Percentiles rank a stretch among this genome's conserved stretches.
phyloP scores from a whole-genome alignment of 2,888 invertebrate genomes.

The Villa cingulata region DNA sequence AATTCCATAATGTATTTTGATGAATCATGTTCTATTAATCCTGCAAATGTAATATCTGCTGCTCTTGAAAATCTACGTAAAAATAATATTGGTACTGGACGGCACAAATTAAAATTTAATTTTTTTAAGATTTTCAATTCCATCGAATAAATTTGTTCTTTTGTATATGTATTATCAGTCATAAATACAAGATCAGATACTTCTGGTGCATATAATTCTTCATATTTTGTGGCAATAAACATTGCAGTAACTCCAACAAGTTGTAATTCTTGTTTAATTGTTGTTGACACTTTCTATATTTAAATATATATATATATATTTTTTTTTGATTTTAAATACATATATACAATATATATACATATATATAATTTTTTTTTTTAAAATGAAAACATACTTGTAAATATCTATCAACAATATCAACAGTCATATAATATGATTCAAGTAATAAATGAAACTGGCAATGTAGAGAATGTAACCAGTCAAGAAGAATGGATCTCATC shows the following conservation, averaged over 20 bases:
- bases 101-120: conserved; percentile 67
- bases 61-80: conserved; percentile 54
- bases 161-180: conserved; percentile 74
- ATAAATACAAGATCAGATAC: conserved; percentile 81
- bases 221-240: conserved; percentile 86
- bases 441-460: conserved; percentile 67
- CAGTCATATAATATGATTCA: conserved; percentile 81
- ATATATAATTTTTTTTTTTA: no score
- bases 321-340: neutral
- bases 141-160: conserved; percentile 64
- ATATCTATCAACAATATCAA: conserved; percentile 81
- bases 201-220: conserved; percentile 84
- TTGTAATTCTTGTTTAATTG: conserved; percentile 61
- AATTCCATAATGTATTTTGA: neutral
- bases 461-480: conserved; percentile 92
- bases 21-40: neutral
- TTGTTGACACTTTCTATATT: conserved; percentile 42
- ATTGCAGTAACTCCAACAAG: conserved; percentile 80
- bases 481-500: conserved; percentile 80
- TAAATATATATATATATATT: conserved; percentile 18
- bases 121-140: conserved; percentile 63
- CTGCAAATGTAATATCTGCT: neutral
- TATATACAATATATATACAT: no score
- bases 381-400: conserved; percentile 36
- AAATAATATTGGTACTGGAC: conserved; percentile 81